Conservation (phyloP, 2,797 vertebrate genomes). For the Limosa lapponica region DNA sequence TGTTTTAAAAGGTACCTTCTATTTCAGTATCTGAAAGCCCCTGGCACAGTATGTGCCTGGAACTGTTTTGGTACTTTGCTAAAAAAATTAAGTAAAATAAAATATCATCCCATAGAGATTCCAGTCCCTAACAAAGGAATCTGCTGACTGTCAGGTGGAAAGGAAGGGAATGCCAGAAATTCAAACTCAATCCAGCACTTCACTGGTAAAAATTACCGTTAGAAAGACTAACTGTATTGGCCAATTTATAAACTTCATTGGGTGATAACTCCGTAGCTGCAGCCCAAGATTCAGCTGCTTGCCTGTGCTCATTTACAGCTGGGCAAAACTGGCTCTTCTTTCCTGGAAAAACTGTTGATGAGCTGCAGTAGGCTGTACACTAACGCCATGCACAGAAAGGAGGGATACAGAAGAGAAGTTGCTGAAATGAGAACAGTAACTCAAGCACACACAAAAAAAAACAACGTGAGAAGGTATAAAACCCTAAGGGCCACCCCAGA, state of each 20-base stretch:
- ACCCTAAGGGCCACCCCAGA: neutral
- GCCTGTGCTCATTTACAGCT: neutral
- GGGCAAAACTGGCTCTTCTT: neutral
- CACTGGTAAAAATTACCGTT: neutral
- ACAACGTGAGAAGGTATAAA: accelerated
- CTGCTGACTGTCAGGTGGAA: neutral
- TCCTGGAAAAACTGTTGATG: neutral
- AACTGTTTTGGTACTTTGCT: neutral
- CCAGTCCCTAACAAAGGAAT: neutral
- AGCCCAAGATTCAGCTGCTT: neutral
- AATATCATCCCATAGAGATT: neutral
- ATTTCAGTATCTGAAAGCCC: neutral
- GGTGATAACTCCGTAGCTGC: neutral
- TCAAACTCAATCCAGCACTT: neutral
- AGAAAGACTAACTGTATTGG: neutral
- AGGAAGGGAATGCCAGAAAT: neutral
- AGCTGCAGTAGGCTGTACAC: neutral
- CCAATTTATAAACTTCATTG: accelerated
- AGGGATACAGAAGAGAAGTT: neutral
- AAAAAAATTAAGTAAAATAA: neutral
- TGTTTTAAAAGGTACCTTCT: neutral
- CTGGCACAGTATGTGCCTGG: neutral
- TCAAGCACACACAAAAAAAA: neutral
- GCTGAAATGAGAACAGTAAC: neutral
- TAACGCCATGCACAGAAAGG: neutral